These are phyloP conservation scores for Hydractinia symbiolongicarpus DNA, from an alignment of 30 jellyfish, hydroid and myxozoan genomes.

Conservation along the genomic window DNA sequence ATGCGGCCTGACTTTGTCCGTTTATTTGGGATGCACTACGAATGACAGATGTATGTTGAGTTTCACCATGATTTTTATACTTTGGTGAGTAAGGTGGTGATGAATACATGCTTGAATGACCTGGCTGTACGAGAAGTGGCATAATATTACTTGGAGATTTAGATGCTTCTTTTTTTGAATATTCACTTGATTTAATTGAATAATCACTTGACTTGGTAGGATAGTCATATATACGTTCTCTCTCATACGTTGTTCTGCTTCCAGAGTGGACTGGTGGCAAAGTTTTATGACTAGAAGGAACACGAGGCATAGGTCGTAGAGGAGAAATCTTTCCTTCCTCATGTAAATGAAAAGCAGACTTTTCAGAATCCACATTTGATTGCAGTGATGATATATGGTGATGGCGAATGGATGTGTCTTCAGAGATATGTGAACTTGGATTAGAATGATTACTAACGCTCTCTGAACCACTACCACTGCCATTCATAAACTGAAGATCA, in stretches of 20 bases:
- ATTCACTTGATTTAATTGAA: constrained; percentile 1
- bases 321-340: constrained; percentile 25
- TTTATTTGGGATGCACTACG: constrained; percentile 2
- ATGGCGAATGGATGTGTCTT: neutral
- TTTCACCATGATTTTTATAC: constrained; percentile 1
- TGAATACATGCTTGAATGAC: neutral
- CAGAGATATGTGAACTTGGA: neutral
- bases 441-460: neutral
- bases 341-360: constrained; percentile 5
- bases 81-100: constrained; percentile 20
- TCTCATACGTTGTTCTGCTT: neutral
- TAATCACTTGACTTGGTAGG: neutral
- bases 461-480: neutral
- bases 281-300: constrained; percentile 3
- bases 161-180: constrained; percentile 10
- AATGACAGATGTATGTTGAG: constrained; percentile 35
- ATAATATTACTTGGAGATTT: neutral
- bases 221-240: neutral
- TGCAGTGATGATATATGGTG: constrained; percentile 2
- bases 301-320: constrained; percentile 28
- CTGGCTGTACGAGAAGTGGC: constrained; percentile 19
- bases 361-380: neutral
- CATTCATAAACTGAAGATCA: constrained; percentile 61
- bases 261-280: neutral
- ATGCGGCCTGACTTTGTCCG: neutral